Conservation (phyloP, 2,797 vertebrate species). For the Tragopan temminckii region DNA sequence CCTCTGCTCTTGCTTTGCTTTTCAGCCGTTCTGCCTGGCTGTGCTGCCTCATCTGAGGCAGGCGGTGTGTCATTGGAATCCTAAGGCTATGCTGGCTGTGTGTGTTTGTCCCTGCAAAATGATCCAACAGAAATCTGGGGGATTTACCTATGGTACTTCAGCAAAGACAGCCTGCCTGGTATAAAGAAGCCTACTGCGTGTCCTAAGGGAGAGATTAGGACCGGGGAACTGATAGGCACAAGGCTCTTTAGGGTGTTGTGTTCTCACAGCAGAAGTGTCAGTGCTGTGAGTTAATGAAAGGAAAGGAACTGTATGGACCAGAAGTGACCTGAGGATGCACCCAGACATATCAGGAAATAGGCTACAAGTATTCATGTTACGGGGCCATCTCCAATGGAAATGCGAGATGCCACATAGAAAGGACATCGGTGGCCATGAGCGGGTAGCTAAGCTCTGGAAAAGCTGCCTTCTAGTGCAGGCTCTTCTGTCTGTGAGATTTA, state of each 20-base stretch:
- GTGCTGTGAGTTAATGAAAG: background rate
- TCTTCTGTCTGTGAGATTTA: background rate
- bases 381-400: background rate
- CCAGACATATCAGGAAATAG: background rate
- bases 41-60: background rate
- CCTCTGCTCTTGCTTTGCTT: background rate
- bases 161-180: background rate
- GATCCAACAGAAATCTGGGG: background rate
- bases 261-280: accelerated
- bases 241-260: background rate
- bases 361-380: background rate
- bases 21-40: background rate
- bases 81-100: background rate
- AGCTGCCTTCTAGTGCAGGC: accelerated
- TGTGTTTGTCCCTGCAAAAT: background rate
- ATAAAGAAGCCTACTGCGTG: background rate
- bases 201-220: background rate
- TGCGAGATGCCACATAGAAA: accelerated
- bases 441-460: background rate
- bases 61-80: background rate
- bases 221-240: background rate
- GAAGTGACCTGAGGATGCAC: background rate
- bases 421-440: background rate
- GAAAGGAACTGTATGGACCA: accelerated
- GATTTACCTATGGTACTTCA: background rate